Base-by-base conservation (phyloP, 2,888 invertebrate genomes). In the Perizoma affinitatum region DNA sequence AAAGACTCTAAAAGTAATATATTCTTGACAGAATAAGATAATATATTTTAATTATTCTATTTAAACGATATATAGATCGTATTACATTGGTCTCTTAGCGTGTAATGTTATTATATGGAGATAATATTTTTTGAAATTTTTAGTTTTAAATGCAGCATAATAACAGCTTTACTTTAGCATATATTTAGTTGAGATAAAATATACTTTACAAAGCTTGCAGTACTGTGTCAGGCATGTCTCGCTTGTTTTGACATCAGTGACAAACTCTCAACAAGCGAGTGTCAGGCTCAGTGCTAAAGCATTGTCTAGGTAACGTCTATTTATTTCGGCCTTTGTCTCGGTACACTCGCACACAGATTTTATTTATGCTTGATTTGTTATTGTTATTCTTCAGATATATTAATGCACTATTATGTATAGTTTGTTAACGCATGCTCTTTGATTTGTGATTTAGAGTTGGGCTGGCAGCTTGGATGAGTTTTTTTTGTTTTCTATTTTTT, bases 1-100 rank as follows among this genome's bases (percentile, higher is more conserved):
- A 22, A 22, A 22, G 86, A 86, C 84, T 86, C 74, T 74, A 85
- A 85, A 86, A 86, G 84, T 84, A 85, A 86, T 83, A 80, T 81
- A 80, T 82, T 66, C 63, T 76, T 76, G 75, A 78, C 77, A 74
- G 79, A 74, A 73, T 77, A 72, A 75, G 65, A 65, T 66, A 63
- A 61, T 66, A 65, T 69, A 70, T 72, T 74, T 73, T 70, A 74
- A 71, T 70, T 64, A 75, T 74, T 76, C 68, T 80, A 75, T 73
- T 70, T 75, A 72, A 73, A 69, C 72, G 72, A 71, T 63, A 67
- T 49, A 65, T 49, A 35, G 70, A 72, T 78, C 76, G 73, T 74
- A 68, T 55, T 58, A 68, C 75, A 81, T 84, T 83, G 81, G 84
- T 84, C 83, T 84, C 81, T 75, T 76, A 67, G 67, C 74, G 74